Conservation (phyloP, 2,888 invertebrate species). For the Encarsia formosa region DNA sequence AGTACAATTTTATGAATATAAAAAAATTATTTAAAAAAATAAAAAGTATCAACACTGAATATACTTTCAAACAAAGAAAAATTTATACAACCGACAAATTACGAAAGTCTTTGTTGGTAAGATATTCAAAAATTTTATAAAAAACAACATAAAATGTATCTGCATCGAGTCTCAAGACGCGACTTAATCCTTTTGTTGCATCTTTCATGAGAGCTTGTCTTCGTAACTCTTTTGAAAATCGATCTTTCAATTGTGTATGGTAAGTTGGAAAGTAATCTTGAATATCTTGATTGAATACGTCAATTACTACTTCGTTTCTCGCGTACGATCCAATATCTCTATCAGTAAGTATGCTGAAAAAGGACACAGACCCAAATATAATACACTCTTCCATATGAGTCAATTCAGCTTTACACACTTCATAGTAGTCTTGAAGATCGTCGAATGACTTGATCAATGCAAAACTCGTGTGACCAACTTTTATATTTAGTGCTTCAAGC, state of each 20-base stretch:
- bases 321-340: constrained; percentile 3
- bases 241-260: background rate
- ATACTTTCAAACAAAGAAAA: no score
- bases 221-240: constrained; percentile 2
- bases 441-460: background rate
- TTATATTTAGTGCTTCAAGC: background rate
- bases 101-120: constrained; percentile 3
- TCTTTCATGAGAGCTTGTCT: constrained; percentile 7
- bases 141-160: constrained; percentile 9
- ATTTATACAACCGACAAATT: constrained; percentile 4
- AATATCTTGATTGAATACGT: background rate
- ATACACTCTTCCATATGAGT: background rate
- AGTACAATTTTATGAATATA: no score
- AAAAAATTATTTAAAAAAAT: no score
- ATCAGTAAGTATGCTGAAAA: constrained; percentile 4
- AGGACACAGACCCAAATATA: background rate
- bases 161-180: constrained; percentile 3
- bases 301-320: constrained; percentile 5
- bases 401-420: constrained; percentile 4
- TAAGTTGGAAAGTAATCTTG: constrained; percentile 10
- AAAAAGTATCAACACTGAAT: no score
- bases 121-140: constrained; percentile 7
- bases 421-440: constrained; percentile 2
- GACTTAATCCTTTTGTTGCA: constrained; percentile 5
- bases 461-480: background rate